Evolutionary conservation across 2,797 vertebrate genomes (phyloP), one percentile per base, ranked within the genome.

Genomic region (Mergus octosetaceus): DNA sequence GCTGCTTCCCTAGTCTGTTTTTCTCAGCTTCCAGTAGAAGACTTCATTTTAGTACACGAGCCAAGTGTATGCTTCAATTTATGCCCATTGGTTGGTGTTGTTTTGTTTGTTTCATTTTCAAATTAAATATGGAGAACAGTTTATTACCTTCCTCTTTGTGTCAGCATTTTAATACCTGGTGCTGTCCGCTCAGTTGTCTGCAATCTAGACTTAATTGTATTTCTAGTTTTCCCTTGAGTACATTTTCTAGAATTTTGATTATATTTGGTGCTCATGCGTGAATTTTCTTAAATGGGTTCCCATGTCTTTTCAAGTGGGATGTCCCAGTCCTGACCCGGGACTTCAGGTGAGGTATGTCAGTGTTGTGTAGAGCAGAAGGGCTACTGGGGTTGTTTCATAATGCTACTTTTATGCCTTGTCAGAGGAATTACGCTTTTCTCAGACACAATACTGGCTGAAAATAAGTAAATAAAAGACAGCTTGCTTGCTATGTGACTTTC

Each of bases 401-500:
- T 9, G 36, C 5, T 61, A 28, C 21, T 80, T 43, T 28, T 71
- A 30, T 77, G 16, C n/a, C 14, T 5, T 58, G 25, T 81, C 70
- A 66, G 25, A 58, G 79, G 49, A 93, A 79, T 65, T 51, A 83
- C 9, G 10, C 18, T 73, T 83, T 94, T 82, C 20, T 60, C 71
- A 73, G 78, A 27, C 41, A 79, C 64, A 75, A 8, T 77, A 15
- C 22, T 85, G 49, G 49, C n/a, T 41, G 36, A 78, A 85, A 95
- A 85, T n/a, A 79, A 73, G 19, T 49, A 57, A 90, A 82, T 66
- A 77, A 95, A 86, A 80, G 76, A 51, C 28, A 81, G 30, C 49
- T 86, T 81, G 38, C 39, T 82, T 77, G 32, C 4, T 18, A 10
- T 20, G 16, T 49, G 28, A 60, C 36, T 45, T 25, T 0, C 24